phyloP scores from a whole-genome alignment of 2,888 invertebrate species.

The Yponomeuta plumbellus region DNA sequence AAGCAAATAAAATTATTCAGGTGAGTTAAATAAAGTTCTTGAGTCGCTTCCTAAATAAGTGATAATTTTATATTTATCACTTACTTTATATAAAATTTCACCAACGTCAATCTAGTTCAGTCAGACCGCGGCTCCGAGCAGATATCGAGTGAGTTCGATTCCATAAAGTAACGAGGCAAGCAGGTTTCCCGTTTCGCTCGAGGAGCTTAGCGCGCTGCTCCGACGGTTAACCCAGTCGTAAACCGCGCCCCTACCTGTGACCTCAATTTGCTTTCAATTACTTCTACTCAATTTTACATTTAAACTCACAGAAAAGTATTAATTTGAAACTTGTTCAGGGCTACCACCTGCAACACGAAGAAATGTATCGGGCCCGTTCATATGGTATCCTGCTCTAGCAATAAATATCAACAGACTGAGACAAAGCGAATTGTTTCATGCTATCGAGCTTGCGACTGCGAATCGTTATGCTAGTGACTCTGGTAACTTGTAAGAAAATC shows the following conservation, averaged over 20 bases:
- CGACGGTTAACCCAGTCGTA: neutral
- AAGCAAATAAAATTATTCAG: no score
- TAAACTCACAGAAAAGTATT: neutral
- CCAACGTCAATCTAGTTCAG: no score
- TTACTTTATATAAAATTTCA: no score
- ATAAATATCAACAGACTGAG: no score
- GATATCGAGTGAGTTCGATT: neutral
- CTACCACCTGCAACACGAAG: no score
- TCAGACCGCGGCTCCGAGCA: neutral
- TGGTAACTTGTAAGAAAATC: neutral
- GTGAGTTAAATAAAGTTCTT: no score
- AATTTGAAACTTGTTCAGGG: neutral
- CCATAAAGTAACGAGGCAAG: neutral
- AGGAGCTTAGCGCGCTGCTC: neutral
- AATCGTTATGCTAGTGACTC: neutral
- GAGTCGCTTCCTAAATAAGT: no score
- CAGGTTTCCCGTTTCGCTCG: neutral
- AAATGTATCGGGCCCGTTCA: no score
- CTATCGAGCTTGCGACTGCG: no score
- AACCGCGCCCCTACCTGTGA: neutral
- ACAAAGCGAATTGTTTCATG: no score
- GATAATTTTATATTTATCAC: no score
- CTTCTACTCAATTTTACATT: neutral
- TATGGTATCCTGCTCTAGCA: no score
- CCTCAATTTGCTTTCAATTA: conserved; percentile 3